Evolutionary conservation across 2,113 vertebrate species (phyloP).

Genomic region (Grammomys surdaster): DNA sequence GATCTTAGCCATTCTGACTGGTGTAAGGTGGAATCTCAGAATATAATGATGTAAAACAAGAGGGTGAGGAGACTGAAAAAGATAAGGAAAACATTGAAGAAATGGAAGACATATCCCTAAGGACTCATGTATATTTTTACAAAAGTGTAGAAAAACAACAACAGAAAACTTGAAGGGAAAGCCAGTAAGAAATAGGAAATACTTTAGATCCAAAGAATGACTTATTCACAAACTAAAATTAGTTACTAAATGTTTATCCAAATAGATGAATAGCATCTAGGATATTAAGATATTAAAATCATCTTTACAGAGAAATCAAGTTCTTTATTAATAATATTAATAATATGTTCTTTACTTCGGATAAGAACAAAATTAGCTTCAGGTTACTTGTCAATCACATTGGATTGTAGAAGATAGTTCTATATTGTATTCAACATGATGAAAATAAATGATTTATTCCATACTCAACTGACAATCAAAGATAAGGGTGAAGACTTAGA

Average conservation of each 20-base stretch:
- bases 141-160: background rate
- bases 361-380: constrained; percentile 38
- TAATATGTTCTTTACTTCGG: too few relatives aligned
- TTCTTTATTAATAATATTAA: too few relatives aligned
- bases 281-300: background rate
- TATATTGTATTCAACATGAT: constrained; percentile 17
- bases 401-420: constrained; percentile 35
- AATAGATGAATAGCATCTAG: background rate
- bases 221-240: background rate
- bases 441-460: constrained; percentile 16
- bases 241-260: background rate
- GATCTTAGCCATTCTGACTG: too few relatives aligned
- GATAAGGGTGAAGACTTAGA: background rate
- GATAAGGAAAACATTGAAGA: background rate
- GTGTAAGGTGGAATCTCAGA: too few relatives aligned
- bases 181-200: background rate
- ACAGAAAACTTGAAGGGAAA: background rate
- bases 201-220: background rate
- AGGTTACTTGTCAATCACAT: background rate
- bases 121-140: background rate
- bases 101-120: background rate
- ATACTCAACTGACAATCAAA: constrained; percentile 33
- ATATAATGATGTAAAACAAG: background rate
- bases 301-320: background rate
- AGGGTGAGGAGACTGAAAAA: background rate